Percentiles rank a stretch among this genome's conserved stretches.
phyloP scores from a whole-genome alignment of 2,888 invertebrate species.

The Phragmatobia fuliginosa region DNA sequence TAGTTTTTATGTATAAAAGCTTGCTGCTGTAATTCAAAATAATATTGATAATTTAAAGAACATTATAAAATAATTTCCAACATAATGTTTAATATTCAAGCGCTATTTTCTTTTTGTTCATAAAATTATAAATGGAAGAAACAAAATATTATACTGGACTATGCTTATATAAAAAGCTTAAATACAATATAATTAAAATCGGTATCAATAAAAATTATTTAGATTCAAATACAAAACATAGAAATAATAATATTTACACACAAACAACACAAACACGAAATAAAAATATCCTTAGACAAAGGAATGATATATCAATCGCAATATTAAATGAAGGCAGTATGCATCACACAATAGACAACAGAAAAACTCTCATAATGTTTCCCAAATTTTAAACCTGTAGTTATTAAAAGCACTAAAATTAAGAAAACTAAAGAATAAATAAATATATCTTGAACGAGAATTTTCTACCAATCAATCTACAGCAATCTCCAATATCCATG shows the following conservation, averaged over 20 bases:
- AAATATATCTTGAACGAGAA: constrained; percentile 1
- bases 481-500: constrained; percentile 4
- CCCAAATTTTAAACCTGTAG: not conserved
- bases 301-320: not conserved
- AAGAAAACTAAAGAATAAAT: not conserved
- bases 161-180: too few species aligned
- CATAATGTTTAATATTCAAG: too few species aligned
- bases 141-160: too few species aligned
- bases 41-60: not conserved
- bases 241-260: too few species aligned
- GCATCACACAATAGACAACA: not conserved
- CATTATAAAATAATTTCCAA: too few species aligned
- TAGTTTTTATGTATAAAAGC: not conserved
- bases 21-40: constrained; percentile 8
- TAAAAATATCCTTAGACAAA: not conserved
- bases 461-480: constrained; percentile 12
- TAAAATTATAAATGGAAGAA: too few species aligned
- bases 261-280: too few species aligned
- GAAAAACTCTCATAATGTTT: not conserved
- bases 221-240: too few species aligned
- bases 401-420: not conserved
- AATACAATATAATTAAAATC: too few species aligned
- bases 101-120: too few species aligned
- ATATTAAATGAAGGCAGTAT: too few species aligned
- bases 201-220: too few species aligned